These are phyloP conservation scores for Formica selysi DNA, from an alignment of 1,140 invertebrate genomes.

Conservation along the genomic window DNA sequence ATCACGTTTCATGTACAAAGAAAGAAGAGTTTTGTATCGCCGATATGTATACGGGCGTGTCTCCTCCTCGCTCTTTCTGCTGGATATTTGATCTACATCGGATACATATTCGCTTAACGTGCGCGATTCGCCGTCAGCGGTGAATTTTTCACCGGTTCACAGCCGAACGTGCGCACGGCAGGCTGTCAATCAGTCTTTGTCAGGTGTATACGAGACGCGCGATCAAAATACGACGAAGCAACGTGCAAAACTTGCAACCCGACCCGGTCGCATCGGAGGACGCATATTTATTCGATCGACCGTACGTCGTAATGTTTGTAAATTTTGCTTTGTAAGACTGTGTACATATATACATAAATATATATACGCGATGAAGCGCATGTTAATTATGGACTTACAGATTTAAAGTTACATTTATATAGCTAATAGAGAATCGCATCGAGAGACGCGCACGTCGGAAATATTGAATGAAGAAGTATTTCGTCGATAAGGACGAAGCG, in stretches of 20 bases:
- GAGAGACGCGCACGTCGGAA: not conserved
- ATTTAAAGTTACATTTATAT: slow-evolving; percentile 64
- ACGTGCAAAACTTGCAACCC: slow-evolving; percentile 38
- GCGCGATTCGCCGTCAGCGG: not conserved
- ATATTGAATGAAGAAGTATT: not conserved
- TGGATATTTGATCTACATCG: slow-evolving; percentile 5
- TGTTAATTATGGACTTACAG: slow-evolving; percentile 71
- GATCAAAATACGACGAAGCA: slow-evolving; percentile 13
- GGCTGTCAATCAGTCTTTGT: not conserved
- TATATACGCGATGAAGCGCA: slow-evolving; percentile 79
- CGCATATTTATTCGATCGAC: slow-evolving; percentile 82
- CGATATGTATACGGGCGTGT: not conserved
- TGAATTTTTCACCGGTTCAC: not conserved
- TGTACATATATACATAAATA: slow-evolving; percentile 84
- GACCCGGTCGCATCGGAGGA: slow-evolving; percentile 46
- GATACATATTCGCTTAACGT: not conserved
- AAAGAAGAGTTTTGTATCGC: not conserved
- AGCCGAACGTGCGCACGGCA: not conserved
- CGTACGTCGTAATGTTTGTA: slow-evolving; percentile 84
- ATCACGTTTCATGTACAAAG: slow-evolving; percentile 11
- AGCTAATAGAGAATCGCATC: slow-evolving; percentile 49
- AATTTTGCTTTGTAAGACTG: slow-evolving; percentile 86
- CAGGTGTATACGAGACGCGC: slow-evolving; percentile 38
- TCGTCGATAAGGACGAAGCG: slow-evolving; percentile 1
- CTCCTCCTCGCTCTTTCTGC: not conserved